phyloP scores from a whole-genome alignment of 2,797 vertebrate genomes.

The Acanthurus leucopareius region DNA sequence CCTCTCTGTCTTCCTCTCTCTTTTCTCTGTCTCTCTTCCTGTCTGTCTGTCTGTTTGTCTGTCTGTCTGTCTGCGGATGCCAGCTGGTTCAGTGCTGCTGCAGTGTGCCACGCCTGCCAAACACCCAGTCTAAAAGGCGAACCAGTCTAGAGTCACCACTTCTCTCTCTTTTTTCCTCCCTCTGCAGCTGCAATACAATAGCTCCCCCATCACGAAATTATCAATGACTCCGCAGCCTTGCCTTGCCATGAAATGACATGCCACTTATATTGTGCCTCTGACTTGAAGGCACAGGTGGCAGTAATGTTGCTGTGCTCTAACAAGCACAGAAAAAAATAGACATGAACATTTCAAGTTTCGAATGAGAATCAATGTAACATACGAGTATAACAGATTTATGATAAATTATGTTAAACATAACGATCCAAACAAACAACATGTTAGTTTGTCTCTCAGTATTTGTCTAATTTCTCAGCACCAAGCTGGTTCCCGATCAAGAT shows the following conservation, averaged over 20 bases:
- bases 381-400: neutral
- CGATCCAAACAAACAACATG: constrained; percentile 1
- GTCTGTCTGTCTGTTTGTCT: neutral
- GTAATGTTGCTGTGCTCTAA: constrained; percentile 10
- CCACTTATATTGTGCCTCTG: constrained; percentile 16
- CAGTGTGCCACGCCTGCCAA: constrained; percentile 71
- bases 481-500: neutral
- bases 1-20: constrained; percentile 15
- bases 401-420: neutral
- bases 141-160: constrained; percentile 34
- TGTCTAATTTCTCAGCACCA: neutral
- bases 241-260: neutral
- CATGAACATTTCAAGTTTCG: neutral
- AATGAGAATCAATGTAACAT: neutral
- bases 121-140: constrained; percentile 46
- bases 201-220: constrained; percentile 45
- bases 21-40: neutral
- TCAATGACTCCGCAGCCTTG: constrained; percentile 28
- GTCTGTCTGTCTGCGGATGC: constrained; percentile 42
- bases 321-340: neutral
- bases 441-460: neutral
- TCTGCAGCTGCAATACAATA: constrained; percentile 58
- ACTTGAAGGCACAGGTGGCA: constrained; percentile 26
- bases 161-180: constrained; percentile 29
- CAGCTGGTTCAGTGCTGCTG: constrained; percentile 68